phyloP scores from a whole-genome alignment of 2,888 invertebrate genomes.

The Caenorhabditis zanzibari region DNA sequence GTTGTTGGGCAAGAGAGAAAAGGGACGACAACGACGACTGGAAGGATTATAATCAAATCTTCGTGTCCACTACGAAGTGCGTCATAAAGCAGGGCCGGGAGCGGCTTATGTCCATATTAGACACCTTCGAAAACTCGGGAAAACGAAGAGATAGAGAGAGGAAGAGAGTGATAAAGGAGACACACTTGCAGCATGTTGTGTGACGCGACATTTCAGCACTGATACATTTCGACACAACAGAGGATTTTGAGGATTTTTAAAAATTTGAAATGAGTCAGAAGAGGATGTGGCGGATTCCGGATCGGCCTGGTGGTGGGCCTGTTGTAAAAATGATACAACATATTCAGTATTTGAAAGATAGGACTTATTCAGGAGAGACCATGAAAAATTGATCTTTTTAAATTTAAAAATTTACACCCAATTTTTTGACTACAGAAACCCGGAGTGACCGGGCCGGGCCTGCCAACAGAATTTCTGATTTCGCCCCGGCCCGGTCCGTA shows the following conservation, averaged over 20 bases:
- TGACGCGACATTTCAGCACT: slow-evolving; percentile 13
- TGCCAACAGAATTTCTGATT: too few relatives aligned
- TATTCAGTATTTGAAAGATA: too few relatives aligned
- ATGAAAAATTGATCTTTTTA: too few relatives aligned
- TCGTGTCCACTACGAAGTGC: slow-evolving; percentile 65
- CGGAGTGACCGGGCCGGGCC: too few relatives aligned
- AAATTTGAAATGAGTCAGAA: slow-evolving; percentile 10
- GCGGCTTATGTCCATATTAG: slow-evolving; percentile 58
- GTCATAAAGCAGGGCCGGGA: slow-evolving; percentile 48
- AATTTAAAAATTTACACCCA: too few relatives aligned
- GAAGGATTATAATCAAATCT: slow-evolving; percentile 70
- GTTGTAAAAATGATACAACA: too few relatives aligned
- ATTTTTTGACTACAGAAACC: too few relatives aligned
- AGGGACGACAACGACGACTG: slow-evolving; percentile 27
- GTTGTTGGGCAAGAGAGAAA: slow-evolving; percentile 4
- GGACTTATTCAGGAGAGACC: too few relatives aligned
- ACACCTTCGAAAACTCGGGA: slow-evolving; percentile 46
- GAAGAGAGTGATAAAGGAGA: slow-evolving; percentile 1
- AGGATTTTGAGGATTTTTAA: slow-evolving; percentile 1
- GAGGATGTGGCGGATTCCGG: too few relatives aligned
- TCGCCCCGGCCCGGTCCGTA: too few relatives aligned
- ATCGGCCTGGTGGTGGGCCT: too few relatives aligned
- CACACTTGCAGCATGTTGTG: slow-evolving; percentile 20
- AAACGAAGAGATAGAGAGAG: too few relatives aligned
- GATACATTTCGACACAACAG: slow-evolving; percentile 10